Percentiles rank a stretch among this genome's conserved stretches.
Evolutionary conservation across 1,140 invertebrate species (phyloP).

Genomic region (Bacillus rossius): DNA sequence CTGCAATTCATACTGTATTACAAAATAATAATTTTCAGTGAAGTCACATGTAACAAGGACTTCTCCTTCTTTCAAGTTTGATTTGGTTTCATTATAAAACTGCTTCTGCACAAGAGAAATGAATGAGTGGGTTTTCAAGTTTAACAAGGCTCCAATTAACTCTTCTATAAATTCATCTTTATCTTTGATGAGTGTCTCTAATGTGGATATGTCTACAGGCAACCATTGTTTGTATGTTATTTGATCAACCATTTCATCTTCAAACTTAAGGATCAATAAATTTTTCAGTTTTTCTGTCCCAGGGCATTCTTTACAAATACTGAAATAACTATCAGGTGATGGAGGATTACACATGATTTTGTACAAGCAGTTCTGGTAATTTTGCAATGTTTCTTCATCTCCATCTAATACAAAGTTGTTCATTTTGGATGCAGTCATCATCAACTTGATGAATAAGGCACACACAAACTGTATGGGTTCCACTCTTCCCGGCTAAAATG

Average conservation of each 20-base stretch:
- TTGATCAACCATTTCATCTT: not conserved
- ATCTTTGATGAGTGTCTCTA: not conserved
- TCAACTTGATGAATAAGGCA: too few species aligned
- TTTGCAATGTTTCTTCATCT: too few species aligned
- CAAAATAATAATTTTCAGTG: conserved; percentile 27
- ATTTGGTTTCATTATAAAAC: too few species aligned
- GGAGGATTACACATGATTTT: conserved; percentile 3
- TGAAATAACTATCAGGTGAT: not conserved
- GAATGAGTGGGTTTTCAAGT: too few species aligned
- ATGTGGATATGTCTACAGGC: not conserved
- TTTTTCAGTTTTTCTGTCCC: not conserved
- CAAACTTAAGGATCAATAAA: not conserved
- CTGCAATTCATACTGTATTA: conserved; percentile 27
- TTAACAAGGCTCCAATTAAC: too few species aligned
- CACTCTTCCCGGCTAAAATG: too few species aligned
- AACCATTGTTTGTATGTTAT: not conserved
- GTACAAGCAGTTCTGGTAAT: not conserved
- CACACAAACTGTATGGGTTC: too few species aligned
- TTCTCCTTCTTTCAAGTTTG: not conserved
- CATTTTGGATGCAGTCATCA: too few species aligned
- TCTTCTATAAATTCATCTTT: not conserved
- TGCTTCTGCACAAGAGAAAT: too few species aligned
- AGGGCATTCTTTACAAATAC: not conserved
- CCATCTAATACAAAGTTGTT: too few species aligned
- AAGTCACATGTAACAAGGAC: conserved; percentile 16